These are phyloP conservation scores for Symphodus melops DNA, from an alignment of 2,113 vertebrate genomes.

Conservation along the genomic window DNA sequence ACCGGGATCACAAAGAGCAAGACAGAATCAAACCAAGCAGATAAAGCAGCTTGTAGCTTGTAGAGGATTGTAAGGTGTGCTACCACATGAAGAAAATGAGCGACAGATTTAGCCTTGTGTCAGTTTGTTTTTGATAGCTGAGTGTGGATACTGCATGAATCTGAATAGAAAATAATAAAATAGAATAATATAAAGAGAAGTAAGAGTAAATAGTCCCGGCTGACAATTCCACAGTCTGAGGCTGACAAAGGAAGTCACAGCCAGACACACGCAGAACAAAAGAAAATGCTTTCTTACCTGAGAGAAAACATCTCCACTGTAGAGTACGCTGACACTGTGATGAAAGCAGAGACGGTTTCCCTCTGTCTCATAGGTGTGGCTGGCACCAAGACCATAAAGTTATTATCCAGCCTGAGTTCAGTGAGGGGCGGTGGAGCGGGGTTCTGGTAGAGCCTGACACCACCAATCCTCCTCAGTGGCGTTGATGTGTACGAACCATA, in stretches of 20 bases:
- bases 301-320: conserved; percentile 92
- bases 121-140: not conserved
- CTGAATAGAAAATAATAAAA: not conserved
- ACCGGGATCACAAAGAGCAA: not conserved
- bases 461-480: conserved; percentile 88
- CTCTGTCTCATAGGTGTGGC: conserved; percentile 88
- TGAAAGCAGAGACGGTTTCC: conserved; percentile 87
- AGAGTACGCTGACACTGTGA: conserved; percentile 86
- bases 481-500: conserved; percentile 81
- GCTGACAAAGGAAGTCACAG: conserved; percentile 24
- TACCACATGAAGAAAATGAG: not conserved
- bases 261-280: conserved; percentile 8
- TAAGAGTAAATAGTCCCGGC: not conserved
- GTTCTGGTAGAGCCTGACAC: conserved; percentile 84
- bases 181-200: not conserved
- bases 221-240: conserved; percentile 11
- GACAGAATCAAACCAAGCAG: not conserved
- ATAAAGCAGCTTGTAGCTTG: not conserved
- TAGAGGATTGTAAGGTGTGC: not conserved
- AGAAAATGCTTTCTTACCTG: conserved; percentile 81
- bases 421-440: conserved; percentile 83
- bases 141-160: not conserved
- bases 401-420: conserved; percentile 88
- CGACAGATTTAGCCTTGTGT: not conserved
- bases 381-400: conserved; percentile 89